Evolutionary conservation across 2,113 vertebrate species (phyloP), one percentile per base, ranked within the genome.

Genomic region (Gavialis gangeticus): DNA sequence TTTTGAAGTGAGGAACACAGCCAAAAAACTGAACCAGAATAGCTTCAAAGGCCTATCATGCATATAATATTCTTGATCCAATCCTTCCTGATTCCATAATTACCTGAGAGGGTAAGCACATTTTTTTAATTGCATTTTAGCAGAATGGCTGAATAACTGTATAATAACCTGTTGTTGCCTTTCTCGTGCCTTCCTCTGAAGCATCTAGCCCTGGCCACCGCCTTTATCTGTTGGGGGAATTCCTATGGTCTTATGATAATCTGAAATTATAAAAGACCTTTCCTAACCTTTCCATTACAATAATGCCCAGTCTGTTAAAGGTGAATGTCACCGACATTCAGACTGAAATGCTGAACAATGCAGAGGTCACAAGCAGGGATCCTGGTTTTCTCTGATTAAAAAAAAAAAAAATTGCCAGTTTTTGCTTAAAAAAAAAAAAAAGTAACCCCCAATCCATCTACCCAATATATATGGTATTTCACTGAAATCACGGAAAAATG

Each of bases 251-350:
- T 87, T 27, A 84, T 13, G 60, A 18, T 5, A 12, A 59, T 91
- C 62, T 73, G 6, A 8, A n/a, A 28, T 28, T 18, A 4, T 21
- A 3, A n/a, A 67, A 86, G 2, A 86, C 0, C 15, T 84, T 87
- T 5, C 4, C 67, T 14, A 24, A 6, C 54, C 0, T 0, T 57
- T 64, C 5, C 34, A 6, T 4, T 19, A 1, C 3, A 63, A 21
- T 1, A 6, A n/a, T n/a, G 11, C 24, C 19, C 5, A 3, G 3
- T 64, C 28, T 19, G 16, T 67, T 10, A 16, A 37, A 67, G 28
- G 3, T 3, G 4, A 85, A 27, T 1, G 2, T 21, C 24, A 11
- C 2, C 16, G 76, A 22, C 59, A 27, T 13, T 5, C 12, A 17
- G 34, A 63, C 2, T 6, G 22, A 25, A 37, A 79, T 64, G 5